phyloP scores from a whole-genome alignment of 2,797 vertebrate genomes.

The Arremon brunneinucha region DNA sequence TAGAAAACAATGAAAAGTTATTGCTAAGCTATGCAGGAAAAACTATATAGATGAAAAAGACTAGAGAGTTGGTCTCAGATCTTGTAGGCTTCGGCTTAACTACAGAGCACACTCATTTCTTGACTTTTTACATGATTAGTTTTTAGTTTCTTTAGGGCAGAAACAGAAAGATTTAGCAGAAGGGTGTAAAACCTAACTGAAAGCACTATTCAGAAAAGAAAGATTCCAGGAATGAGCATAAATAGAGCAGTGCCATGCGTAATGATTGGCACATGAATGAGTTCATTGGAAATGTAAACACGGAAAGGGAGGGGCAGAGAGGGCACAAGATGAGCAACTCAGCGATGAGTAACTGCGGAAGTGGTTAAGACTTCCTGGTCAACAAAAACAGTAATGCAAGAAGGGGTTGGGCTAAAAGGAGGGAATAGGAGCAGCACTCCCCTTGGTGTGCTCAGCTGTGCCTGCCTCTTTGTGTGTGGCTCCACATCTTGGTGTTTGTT shows the following conservation, averaged over 20 bases:
- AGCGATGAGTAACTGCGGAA: background rate
- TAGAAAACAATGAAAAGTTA: background rate
- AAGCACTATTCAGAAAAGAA: background rate
- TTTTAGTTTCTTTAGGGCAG: background rate
- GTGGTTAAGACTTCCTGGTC: background rate
- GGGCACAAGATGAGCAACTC: background rate
- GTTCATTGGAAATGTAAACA: conserved; percentile 22
- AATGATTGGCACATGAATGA: background rate
- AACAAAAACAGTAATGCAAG: background rate
- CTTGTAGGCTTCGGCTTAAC: background rate
- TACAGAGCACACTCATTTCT: background rate
- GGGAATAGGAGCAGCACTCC: background rate
- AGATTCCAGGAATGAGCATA: background rate
- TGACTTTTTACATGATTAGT: background rate
- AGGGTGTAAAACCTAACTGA: background rate
- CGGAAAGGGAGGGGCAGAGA: background rate
- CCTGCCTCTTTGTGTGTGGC: background rate
- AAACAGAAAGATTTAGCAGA: background rate
- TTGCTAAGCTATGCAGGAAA: background rate
- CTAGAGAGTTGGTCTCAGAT: background rate
- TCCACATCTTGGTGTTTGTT: background rate
- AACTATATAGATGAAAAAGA: background rate
- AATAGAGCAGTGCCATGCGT: background rate
- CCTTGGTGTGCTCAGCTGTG: rapidly evolving
- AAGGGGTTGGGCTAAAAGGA: background rate